Percentiles rank a stretch among this genome's conserved stretches.
Evolutionary conservation across 2,888 invertebrate species (phyloP).

Genomic region (Phasia obesa): DNA sequence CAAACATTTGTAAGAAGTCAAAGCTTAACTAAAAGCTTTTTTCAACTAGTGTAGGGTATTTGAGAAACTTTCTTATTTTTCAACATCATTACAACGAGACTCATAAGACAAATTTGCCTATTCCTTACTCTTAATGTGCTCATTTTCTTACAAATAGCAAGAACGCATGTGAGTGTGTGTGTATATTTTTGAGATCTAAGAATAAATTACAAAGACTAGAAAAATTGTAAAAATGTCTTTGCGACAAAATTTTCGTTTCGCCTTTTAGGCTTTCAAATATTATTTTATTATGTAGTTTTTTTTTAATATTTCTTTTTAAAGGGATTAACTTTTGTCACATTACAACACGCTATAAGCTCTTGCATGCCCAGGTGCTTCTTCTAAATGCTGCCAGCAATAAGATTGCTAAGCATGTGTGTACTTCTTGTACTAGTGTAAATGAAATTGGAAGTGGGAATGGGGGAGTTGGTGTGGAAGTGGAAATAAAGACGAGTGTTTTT

Average conservation of each 20-base stretch:
- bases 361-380: slow-evolving; percentile 43
- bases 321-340: slow-evolving; percentile 62
- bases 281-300: slow-evolving; percentile 19
- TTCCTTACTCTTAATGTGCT: too few species aligned
- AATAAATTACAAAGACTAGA: too few species aligned
- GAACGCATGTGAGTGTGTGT: too few species aligned
- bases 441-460: neutral
- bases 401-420: slow-evolving; percentile 15
- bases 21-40: too few species aligned
- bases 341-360: slow-evolving; percentile 58
- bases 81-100: too few species aligned
- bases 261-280: slow-evolving; percentile 27
- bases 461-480: neutral
- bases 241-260: neutral
- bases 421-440: neutral
- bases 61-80: too few species aligned
- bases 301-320: slow-evolving; percentile 17
- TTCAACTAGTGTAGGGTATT: too few species aligned
- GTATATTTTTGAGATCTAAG: too few species aligned
- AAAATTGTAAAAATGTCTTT: too few species aligned
- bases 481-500: neutral
- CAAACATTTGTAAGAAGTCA: too few species aligned
- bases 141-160: too few species aligned
- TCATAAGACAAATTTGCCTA: too few species aligned
- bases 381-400: slow-evolving; percentile 4